These are phyloP conservation scores for Pandemis cinnamomeana DNA, from an alignment of 2,888 invertebrate genomes.

Conservation along the genomic window DNA sequence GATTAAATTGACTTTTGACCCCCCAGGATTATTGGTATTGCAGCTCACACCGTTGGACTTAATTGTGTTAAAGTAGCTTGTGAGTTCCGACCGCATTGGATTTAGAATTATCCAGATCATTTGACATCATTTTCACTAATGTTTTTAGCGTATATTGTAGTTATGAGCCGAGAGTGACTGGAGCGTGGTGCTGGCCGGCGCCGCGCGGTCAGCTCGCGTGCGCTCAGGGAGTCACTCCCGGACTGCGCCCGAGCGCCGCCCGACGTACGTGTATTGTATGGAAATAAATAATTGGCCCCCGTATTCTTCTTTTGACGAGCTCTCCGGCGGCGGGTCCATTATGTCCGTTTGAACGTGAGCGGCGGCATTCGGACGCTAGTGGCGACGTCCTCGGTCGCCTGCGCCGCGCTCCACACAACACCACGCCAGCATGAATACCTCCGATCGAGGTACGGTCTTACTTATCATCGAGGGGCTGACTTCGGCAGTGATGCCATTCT, in stretches of 20 bases:
- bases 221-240: constrained; percentile 70
- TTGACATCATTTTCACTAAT: constrained; percentile 1
- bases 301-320: constrained; percentile 83
- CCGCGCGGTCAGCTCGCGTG: constrained; percentile 51
- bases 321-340: constrained; percentile 76
- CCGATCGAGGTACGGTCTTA: constrained; percentile 75
- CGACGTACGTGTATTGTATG: constrained; percentile 81
- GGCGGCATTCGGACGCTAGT: constrained; percentile 80
- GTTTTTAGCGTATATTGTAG: background rate
- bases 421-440: constrained; percentile 75
- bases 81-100: constrained; percentile 26
- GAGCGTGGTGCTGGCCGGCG: constrained; percentile 41
- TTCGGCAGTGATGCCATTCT: constrained; percentile 47
- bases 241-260: constrained; percentile 72
- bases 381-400: constrained; percentile 79
- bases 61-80: constrained; percentile 37
- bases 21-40: constrained; percentile 68
- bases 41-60: constrained; percentile 47
- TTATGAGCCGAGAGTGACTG: constrained; percentile 28
- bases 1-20: constrained; percentile 70
- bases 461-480: constrained; percentile 52
- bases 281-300: constrained; percentile 80
- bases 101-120: constrained; percentile 3
- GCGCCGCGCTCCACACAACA: constrained; percentile 68
- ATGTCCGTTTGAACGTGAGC: constrained; percentile 77